Conservation (phyloP, 1,140 invertebrate genomes). For the Leptoteleia sp. region DNA sequence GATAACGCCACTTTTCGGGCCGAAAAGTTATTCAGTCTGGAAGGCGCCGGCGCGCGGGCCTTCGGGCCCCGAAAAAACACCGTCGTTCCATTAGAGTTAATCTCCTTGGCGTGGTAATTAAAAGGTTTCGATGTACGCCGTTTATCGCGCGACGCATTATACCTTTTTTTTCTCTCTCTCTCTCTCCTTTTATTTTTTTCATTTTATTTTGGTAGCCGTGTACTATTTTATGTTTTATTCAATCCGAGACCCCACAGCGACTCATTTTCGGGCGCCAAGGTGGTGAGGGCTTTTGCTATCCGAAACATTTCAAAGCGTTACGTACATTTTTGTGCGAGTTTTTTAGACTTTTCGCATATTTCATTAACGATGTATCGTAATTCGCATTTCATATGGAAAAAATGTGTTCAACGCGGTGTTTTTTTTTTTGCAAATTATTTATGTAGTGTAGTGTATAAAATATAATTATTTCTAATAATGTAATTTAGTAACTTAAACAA, state of each 20-base stretch:
- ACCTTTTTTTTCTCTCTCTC: conserved; percentile 44
- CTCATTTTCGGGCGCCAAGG: conserved; percentile 10
- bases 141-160: conserved; percentile 65
- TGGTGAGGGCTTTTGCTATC: background rate
- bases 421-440: no score
- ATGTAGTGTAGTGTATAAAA: no score
- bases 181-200: no score
- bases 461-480: no score
- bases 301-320: no score
- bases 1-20: conserved; percentile 64
- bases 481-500: no score
- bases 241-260: conserved; percentile 62
- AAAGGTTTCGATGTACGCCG: conserved; percentile 74
- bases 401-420: no score
- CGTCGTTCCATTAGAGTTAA: conserved; percentile 76
- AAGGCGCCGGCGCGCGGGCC: conserved; percentile 67
- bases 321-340: no score
- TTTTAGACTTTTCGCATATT: no score
- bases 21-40: conserved; percentile 69
- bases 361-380: no score
- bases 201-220: conserved; percentile 67
- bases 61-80: conserved; percentile 71
- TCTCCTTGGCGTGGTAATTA: conserved; percentile 72
- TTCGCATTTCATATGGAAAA: no score
- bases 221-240: conserved; percentile 70